Evolutionary conservation across 2,888 invertebrate genomes (phyloP), one percentile per base, ranked within the genome.

Genomic region (Amblyteles armatorius): DNA sequence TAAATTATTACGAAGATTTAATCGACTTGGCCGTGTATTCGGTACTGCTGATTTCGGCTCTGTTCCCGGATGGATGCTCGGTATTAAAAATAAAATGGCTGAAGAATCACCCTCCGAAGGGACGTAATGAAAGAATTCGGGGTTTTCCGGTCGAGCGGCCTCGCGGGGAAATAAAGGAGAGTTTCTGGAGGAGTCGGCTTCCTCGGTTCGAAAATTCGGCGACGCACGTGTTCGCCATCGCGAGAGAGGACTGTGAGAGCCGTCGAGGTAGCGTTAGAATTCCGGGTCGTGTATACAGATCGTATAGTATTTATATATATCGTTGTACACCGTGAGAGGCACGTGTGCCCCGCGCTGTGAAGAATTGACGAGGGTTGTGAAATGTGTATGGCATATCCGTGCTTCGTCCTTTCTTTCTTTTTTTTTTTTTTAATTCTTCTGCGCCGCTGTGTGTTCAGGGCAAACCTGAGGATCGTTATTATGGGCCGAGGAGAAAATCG

Each of bases 281-380:
- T 80, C 52, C 55, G 16, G 76, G 68, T 72, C 80, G 44, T 60
- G 40, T 72, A 80, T 52, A 68, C 71, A 40, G 72, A 73, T 80
- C 80, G 72, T 82, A 72, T 48, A 67, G 55, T 78, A 78, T 78
- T 82, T 78, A 72, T 82, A 57, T 82, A 78, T 78, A 67, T 67
- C 71, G 48, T 11, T 60, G 19, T 77, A 44, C 26, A 63, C 36
- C 44, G 19, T 26, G 22, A 77, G 44, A 52, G 78, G 81, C 82
- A 79, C 84, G 84, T 84, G 82, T 82, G 52, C 73, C 22, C 33
- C 74, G 48, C 50, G 71, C 60, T 68, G n/a, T 69, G 63, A 79
- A 84, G 73, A 73, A 84, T 82, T 74, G 77, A 73, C 71, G 82
- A 79, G 78, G 84, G 82, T 84, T 74, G 73, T 82, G 69, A 81